Evolutionary conservation across 2,797 vertebrate genomes (phyloP).

Genomic region (Ara ararauna): DNA sequence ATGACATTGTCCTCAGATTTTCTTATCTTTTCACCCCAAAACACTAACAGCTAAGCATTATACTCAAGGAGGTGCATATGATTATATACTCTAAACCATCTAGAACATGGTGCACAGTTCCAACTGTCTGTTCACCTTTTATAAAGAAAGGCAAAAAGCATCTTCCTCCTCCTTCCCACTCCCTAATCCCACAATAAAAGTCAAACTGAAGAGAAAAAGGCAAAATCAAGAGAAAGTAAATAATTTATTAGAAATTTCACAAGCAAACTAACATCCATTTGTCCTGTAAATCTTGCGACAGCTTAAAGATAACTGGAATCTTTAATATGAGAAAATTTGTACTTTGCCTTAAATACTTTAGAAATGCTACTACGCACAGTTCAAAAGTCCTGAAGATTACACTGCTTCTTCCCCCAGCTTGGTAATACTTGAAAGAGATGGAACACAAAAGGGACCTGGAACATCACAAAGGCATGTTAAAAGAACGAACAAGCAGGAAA

Average conservation of each 20-base stretch:
- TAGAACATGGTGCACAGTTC: background rate
- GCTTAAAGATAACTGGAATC: constrained; percentile 11
- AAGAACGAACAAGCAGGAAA: constrained; percentile 42
- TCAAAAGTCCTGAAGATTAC: constrained; percentile 64
- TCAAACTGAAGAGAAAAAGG: constrained; percentile 10
- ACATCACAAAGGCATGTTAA: constrained; percentile 75
- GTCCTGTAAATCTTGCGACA: background rate
- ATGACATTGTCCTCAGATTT: background rate
- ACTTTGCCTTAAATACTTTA: constrained; percentile 61
- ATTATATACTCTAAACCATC: background rate
- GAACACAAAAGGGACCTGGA: constrained; percentile 80
- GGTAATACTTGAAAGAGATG: constrained; percentile 67
- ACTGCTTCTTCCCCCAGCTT: constrained; percentile 66
- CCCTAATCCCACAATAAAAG: background rate
- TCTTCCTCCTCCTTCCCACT: background rate
- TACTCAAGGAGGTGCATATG: background rate
- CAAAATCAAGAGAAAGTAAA: constrained; percentile 55
- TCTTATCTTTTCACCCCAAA: background rate
- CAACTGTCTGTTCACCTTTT: background rate
- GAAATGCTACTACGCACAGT: constrained; percentile 77
- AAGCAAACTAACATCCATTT: constrained; percentile 42
- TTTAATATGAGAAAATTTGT: constrained; percentile 19
- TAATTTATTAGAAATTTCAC: constrained; percentile 78
- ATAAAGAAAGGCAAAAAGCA: background rate
- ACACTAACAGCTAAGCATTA: background rate